A percentile compares a stretch with the other conserved stretches of the same genome.
phyloP scores from a whole-genome alignment of 1,140 invertebrate genomes.

The Ceratosolen fusciceps region DNA sequence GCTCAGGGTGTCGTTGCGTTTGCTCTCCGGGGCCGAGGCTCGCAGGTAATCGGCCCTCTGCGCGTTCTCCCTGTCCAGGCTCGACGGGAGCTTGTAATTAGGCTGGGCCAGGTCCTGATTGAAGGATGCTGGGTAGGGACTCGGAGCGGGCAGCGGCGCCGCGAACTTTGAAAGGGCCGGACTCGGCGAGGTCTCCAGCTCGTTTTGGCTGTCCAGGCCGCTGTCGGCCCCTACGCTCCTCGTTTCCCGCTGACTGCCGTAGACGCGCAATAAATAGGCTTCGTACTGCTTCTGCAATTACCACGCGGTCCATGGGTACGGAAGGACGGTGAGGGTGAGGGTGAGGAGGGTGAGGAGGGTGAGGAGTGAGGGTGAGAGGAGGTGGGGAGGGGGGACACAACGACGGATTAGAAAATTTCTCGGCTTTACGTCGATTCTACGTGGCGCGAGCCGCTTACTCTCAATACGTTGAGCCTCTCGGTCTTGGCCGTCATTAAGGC shows the following conservation, averaged over 20 bases:
- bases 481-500: slow-evolving; percentile 74
- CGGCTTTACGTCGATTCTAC: too few relatives aligned
- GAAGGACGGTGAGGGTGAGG: too few relatives aligned
- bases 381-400: too few relatives aligned
- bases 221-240: slow-evolving; percentile 56
- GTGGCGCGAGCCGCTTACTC: slow-evolving; percentile 70
- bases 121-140: background rate
- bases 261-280: slow-evolving; percentile 55
- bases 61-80: background rate
- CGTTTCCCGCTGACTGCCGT: slow-evolving; percentile 50
- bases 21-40: too few relatives aligned
- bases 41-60: background rate
- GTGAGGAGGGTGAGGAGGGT: too few relatives aligned
- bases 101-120: background rate
- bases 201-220: slow-evolving; percentile 58
- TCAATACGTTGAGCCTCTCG: slow-evolving; percentile 74
- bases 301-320: too few relatives aligned
- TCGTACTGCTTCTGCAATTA: slow-evolving; percentile 66
- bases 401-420: too few relatives aligned
- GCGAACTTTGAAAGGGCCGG: slow-evolving; percentile 10
- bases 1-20: too few relatives aligned
- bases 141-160: background rate
- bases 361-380: too few relatives aligned
- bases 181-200: slow-evolving; percentile 47
- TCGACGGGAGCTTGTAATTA: background rate